phyloP scores from a whole-genome alignment of 2,888 invertebrate genomes.

The Rhodophaea formosa region DNA sequence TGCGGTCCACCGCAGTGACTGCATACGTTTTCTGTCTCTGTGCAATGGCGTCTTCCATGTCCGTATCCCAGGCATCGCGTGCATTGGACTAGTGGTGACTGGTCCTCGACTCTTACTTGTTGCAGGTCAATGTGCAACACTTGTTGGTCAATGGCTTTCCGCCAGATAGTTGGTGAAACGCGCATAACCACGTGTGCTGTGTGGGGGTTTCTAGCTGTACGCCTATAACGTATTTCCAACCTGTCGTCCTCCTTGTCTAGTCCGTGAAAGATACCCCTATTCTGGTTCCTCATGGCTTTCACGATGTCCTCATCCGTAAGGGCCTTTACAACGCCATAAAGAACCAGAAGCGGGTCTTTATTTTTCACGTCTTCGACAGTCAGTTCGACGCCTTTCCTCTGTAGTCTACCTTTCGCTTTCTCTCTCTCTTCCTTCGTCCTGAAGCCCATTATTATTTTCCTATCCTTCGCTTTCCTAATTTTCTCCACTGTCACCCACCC shows the following conservation, averaged over 20 bases:
- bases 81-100: constrained; percentile 2
- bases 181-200: constrained; percentile 20
- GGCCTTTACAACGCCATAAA: background rate
- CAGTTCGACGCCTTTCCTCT: constrained; percentile 14
- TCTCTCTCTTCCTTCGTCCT: background rate
- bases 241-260: background rate
- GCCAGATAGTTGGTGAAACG: constrained; percentile 20
- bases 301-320: constrained; percentile 24
- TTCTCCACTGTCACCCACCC: background rate
- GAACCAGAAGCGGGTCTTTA: background rate
- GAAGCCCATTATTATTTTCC: background rate
- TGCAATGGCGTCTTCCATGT: background rate
- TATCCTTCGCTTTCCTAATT: background rate
- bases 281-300: constrained; percentile 18
- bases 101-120: background rate
- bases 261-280: background rate
- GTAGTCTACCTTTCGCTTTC: background rate
- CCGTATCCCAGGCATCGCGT: background rate
- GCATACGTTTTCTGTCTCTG: background rate
- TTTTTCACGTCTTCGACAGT: constrained; percentile 17
- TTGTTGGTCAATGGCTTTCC: background rate
- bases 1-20: background rate
- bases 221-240: constrained; percentile 11
- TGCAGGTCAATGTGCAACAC: background rate
- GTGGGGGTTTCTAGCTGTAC: constrained; percentile 20